These are phyloP conservation scores for Mantis religiosa DNA, from an alignment of 2,888 invertebrate genomes.

Conservation along the genomic window DNA sequence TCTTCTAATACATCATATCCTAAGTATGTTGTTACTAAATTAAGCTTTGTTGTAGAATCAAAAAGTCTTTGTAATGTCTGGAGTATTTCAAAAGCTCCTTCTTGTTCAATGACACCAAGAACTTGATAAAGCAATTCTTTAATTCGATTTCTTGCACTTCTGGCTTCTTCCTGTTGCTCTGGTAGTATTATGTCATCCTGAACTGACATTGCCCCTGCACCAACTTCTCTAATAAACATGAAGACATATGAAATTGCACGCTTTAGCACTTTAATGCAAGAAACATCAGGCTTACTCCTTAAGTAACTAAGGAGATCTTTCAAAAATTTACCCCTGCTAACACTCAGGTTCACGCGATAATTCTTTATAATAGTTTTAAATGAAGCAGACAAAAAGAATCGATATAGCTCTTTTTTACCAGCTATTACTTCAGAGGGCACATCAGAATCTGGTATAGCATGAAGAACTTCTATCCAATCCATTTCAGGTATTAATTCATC, in stretches of 20 bases:
- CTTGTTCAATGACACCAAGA: slow-evolving; percentile 4
- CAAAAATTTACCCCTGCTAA: slow-evolving; percentile 5
- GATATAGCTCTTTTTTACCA: slow-evolving; percentile 18
- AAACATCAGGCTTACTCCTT: neutral
- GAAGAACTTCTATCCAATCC: slow-evolving; percentile 20
- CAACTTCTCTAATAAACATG: slow-evolving; percentile 11
- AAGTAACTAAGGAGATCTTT: slow-evolving; percentile 11
- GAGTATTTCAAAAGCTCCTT: slow-evolving; percentile 10
- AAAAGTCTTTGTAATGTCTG: slow-evolving; percentile 14
- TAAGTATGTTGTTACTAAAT: slow-evolving; percentile 15
- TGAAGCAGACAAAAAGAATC: slow-evolving; percentile 9
- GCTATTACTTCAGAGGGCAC: slow-evolving; percentile 6
- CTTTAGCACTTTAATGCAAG: neutral
- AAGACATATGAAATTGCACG: slow-evolving; percentile 15
- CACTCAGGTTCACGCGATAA: neutral
- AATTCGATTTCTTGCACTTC: slow-evolving; percentile 1
- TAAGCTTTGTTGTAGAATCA: neutral
- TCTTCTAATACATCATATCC: slow-evolving; percentile 19
- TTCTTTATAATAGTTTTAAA: neutral
- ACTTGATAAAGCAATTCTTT: slow-evolving; percentile 23
- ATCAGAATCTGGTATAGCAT: slow-evolving; percentile 13
- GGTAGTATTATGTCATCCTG: slow-evolving; percentile 15
- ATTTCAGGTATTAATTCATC: slow-evolving; percentile 12
- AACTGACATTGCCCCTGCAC: neutral
- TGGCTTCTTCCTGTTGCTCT: slow-evolving; percentile 12